phyloP scores from a whole-genome alignment of 2,113 vertebrate species.

The Piprites chloris region DNA sequence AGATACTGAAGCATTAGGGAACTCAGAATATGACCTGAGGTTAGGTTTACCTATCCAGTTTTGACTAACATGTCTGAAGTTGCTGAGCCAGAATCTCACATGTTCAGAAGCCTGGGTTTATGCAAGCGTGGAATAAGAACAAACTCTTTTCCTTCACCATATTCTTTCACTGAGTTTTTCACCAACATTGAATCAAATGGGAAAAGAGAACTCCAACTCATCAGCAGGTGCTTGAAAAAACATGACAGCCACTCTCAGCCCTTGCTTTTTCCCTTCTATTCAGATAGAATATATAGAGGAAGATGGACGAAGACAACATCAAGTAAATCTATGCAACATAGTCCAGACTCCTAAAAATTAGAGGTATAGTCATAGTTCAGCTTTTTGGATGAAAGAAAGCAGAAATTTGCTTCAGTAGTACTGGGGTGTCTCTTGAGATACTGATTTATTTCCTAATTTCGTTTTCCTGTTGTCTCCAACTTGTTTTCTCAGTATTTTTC shows the following conservation, averaged over 20 bases:
- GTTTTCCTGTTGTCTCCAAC: not conserved
- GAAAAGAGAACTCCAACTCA: not conserved
- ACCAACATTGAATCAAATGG: not conserved
- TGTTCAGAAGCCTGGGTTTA: not conserved
- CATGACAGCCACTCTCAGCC: accelerated
- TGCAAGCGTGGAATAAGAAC: not conserved
- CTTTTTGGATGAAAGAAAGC: not conserved
- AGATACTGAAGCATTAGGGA: accelerated
- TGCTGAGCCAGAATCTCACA: not conserved
- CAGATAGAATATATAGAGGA: not conserved
- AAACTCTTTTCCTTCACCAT: not conserved
- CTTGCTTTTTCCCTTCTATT: not conserved
- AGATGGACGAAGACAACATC: not conserved
- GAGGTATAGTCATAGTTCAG: not conserved
- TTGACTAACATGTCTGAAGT: not conserved
- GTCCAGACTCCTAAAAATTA: not conserved
- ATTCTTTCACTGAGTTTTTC: not conserved
- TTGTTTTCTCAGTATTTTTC: not conserved
- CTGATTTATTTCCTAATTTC: not conserved
- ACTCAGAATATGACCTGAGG: not conserved
- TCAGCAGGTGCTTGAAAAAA: not conserved
- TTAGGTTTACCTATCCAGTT: not conserved
- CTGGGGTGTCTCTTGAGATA: not conserved
- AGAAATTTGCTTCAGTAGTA: not conserved
- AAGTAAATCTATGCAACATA: not conserved